Percentiles rank a stretch among this genome's conserved stretches.
Evolutionary conservation across 2,113 vertebrate genomes (phyloP).

Genomic region (Anhinga rufa): DNA sequence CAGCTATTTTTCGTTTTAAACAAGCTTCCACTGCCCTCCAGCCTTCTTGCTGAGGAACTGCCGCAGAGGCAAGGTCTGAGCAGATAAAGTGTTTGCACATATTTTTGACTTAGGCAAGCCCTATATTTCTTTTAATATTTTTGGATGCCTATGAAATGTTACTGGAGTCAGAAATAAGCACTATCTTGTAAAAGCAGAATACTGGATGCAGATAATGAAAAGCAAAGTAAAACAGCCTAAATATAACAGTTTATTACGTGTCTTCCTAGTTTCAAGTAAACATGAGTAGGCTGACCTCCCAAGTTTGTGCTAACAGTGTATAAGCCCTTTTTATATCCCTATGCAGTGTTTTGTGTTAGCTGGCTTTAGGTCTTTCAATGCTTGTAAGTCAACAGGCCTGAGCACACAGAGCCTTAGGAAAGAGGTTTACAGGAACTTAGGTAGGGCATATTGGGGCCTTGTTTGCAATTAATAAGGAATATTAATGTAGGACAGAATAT

Average conservation of each 20-base stretch:
- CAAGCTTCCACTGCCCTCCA: conserved; percentile 58
- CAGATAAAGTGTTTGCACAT: not conserved
- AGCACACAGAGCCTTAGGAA: not conserved
- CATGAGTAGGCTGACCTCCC: not conserved
- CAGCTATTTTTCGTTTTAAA: conserved; percentile 24
- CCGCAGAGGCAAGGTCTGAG: not conserved
- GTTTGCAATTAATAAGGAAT: not conserved
- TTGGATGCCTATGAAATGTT: not conserved
- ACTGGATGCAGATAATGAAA: not conserved
- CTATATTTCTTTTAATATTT: not conserved
- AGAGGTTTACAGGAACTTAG: not conserved
- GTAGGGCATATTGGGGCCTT: not conserved
- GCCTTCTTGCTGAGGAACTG: conserved; percentile 44
- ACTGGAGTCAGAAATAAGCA: not conserved
- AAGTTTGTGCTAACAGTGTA: not conserved
- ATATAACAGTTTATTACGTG: accelerated
- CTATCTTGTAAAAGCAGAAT: not conserved
- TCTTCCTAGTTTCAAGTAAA: not conserved
- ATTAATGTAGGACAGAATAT: not conserved
- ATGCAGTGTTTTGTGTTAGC: not conserved
- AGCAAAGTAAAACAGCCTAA: not conserved
- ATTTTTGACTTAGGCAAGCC: not conserved
- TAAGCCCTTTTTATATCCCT: not conserved
- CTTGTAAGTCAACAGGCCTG: not conserved
- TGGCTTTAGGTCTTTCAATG: not conserved